A percentile compares a stretch with the other conserved stretches of the same genome.
Conservation (phyloP, 2,113 vertebrate genomes). For the Centropus bengalensis region DNA sequence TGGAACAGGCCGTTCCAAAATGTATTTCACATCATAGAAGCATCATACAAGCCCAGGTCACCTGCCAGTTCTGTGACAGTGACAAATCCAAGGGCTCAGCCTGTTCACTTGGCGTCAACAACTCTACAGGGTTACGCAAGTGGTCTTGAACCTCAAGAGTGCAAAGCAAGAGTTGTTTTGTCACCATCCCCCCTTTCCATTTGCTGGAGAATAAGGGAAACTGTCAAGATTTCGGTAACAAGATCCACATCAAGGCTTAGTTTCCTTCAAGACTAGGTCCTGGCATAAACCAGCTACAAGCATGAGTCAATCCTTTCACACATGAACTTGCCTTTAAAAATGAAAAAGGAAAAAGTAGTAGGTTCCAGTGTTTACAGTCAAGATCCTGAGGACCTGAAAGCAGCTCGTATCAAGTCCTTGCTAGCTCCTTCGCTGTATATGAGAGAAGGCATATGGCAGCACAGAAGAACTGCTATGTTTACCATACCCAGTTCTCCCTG, state of each 20-base stretch:
- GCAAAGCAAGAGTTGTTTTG: background rate
- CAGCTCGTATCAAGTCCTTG: background rate
- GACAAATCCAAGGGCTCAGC: background rate
- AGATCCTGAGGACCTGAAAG: background rate
- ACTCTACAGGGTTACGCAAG: background rate
- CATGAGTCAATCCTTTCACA: background rate
- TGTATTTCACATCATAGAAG: background rate
- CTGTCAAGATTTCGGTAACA: background rate
- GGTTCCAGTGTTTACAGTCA: background rate
- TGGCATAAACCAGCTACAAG: background rate
- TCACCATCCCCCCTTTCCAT: background rate
- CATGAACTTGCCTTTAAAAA: background rate
- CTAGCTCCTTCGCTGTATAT: background rate
- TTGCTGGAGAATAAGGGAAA: background rate
- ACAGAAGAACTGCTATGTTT: slow-evolving; percentile 15
- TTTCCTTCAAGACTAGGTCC: background rate
- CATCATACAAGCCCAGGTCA: background rate
- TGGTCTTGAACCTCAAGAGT: background rate
- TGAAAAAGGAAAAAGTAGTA: background rate
- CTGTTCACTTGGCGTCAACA: background rate
- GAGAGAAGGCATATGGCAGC: background rate
- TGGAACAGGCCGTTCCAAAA: background rate
- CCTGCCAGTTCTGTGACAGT: background rate
- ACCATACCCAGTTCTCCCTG: background rate
- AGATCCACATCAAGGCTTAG: background rate